These are phyloP conservation scores for Hemistola chrysoprasaria DNA, from an alignment of 2,888 invertebrate species.

Conservation along the genomic window DNA sequence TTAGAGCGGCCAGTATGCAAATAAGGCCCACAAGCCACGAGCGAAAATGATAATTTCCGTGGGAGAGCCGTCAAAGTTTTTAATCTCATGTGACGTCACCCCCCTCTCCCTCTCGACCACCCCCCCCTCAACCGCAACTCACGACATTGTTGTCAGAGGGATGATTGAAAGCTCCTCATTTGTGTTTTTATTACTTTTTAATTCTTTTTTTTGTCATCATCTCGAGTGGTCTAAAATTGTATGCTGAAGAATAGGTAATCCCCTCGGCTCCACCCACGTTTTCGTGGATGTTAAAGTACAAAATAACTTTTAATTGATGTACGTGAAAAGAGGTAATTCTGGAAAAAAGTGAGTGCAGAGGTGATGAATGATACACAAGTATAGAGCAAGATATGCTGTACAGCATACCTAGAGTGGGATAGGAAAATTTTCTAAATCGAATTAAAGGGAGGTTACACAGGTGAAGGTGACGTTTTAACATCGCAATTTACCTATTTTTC, in stretches of 20 bases:
- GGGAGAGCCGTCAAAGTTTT: slow-evolving; percentile 79
- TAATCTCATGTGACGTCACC: slow-evolving; percentile 79
- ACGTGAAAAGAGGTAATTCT: too few relatives aligned
- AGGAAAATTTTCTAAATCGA: too few relatives aligned
- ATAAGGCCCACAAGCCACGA: slow-evolving; percentile 61
- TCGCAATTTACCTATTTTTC: too few relatives aligned
- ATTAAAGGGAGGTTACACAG: too few relatives aligned
- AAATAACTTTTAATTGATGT: too few relatives aligned
- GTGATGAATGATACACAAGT: too few relatives aligned
- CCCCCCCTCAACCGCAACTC: slow-evolving; percentile 31
- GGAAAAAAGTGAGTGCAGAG: too few relatives aligned
- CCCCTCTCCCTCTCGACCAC: slow-evolving; percentile 31
- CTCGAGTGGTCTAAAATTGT: slow-evolving; percentile 51
- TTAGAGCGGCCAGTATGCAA: slow-evolving; percentile 65
- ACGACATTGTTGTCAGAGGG: slow-evolving; percentile 58
- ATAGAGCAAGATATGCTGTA: too few relatives aligned
- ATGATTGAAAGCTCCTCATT: slow-evolving; percentile 80
- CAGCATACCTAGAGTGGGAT: too few relatives aligned
- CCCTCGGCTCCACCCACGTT: too few relatives aligned
- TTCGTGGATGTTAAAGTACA: too few relatives aligned
- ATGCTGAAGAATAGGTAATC: not conserved
- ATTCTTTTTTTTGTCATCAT: slow-evolving; percentile 76
- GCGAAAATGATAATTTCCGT: slow-evolving; percentile 80
- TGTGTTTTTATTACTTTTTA: slow-evolving; percentile 81
- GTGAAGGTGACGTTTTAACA: too few relatives aligned